phyloP scores from a whole-genome alignment of 1,140 invertebrate species.

The Papilio helenus region DNA sequence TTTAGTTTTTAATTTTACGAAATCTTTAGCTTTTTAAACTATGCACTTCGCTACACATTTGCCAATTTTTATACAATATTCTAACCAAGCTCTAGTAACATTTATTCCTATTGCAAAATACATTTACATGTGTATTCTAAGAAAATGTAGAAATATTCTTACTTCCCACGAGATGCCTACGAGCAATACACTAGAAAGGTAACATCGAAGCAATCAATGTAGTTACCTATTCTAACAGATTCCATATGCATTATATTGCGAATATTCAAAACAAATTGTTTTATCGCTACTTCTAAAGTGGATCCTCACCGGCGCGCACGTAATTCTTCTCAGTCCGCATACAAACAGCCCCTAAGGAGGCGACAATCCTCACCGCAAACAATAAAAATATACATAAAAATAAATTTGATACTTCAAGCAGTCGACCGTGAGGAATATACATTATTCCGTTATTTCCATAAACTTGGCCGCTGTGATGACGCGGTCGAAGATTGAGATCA shows the following conservation, averaged over 20 bases:
- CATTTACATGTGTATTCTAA: background rate
- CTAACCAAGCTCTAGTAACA: background rate
- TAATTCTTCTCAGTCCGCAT: conserved; percentile 77
- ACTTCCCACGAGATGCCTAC: conserved; percentile 20
- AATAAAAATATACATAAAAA: conserved; percentile 82
- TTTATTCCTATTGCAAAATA: background rate
- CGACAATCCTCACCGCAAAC: conserved; percentile 78
- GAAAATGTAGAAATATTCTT: conserved; percentile 41
- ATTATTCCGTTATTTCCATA: conserved; percentile 52
- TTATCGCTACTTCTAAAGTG: conserved; percentile 72
- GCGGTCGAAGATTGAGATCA: background rate
- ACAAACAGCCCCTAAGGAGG: conserved; percentile 79
- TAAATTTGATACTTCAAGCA: conserved; percentile 76
- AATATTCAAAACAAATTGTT: conserved; percentile 77
- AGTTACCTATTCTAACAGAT: conserved; percentile 49
- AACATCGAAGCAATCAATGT: conserved; percentile 5
- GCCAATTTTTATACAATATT: too few species aligned
- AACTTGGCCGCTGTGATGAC: conserved; percentile 17
- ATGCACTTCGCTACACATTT: background rate
- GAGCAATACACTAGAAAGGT: conserved; percentile 2
- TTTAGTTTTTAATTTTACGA: background rate
- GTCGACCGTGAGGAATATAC: conserved; percentile 67
- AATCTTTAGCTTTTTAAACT: background rate
- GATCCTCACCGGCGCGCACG: conserved; percentile 65
- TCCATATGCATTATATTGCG: conserved; percentile 43